These are phyloP conservation scores for Myotis daubentonii DNA, from an alignment of 2,797 vertebrate genomes.

Conservation along the genomic window DNA sequence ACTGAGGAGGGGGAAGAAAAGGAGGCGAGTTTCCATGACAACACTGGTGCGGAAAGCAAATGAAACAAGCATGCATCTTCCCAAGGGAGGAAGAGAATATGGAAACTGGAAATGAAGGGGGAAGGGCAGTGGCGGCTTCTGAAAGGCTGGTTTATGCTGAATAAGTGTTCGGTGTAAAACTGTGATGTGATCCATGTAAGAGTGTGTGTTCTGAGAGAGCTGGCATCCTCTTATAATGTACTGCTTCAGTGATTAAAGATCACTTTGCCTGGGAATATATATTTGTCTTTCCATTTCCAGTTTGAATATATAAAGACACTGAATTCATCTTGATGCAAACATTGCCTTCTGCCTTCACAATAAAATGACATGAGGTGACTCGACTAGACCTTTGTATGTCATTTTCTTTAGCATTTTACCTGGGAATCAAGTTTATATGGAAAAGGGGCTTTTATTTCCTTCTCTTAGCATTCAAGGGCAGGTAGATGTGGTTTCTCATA, in stretches of 20 bases:
- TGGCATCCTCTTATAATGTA: not conserved
- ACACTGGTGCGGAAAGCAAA: slow-evolving; percentile 86
- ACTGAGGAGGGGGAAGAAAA: slow-evolving; percentile 67
- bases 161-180: slow-evolving; percentile 77
- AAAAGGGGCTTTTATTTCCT: not conserved
- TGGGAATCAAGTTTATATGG: not conserved
- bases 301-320: not conserved
- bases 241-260: slow-evolving; percentile 46
- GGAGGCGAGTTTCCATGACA: slow-evolving; percentile 87
- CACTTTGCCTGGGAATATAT: not conserved
- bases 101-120: slow-evolving; percentile 73
- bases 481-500: not conserved
- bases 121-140: slow-evolving; percentile 70
- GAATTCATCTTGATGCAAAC: not conserved
- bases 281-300: slow-evolving; percentile 9
- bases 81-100: slow-evolving; percentile 86
- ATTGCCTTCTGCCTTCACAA: slow-evolving; percentile 26
- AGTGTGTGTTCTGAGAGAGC: not conserved
- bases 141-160: slow-evolving; percentile 79
- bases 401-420: not conserved
- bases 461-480: slow-evolving; percentile 26
- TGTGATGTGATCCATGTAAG: slow-evolving; percentile 54
- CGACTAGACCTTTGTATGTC: not conserved
- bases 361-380: not conserved
- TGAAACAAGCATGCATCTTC: slow-evolving; percentile 86